A percentile compares a stretch with the other conserved stretches of the same genome.
Conservation (phyloP, 53 echinoderm and acorn worm species). For the Temnopleurus reevesii region DNA sequence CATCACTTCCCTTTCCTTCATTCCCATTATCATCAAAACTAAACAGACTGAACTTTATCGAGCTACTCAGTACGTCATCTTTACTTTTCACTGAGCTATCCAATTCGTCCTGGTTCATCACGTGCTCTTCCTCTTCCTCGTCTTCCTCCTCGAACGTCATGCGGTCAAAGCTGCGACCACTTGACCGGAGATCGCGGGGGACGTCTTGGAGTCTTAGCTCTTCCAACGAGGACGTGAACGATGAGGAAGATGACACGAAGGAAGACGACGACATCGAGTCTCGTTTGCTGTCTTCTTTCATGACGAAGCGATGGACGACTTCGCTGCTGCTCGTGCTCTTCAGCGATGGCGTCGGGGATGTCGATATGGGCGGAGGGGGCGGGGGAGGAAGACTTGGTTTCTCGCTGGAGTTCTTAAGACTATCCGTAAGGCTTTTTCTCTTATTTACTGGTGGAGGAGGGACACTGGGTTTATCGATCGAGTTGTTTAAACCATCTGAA, state of each 20-base stretch:
- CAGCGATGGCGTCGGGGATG: conserved; percentile 38
- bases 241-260: conserved; percentile 30
- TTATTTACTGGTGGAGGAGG: neutral
- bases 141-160: conserved; percentile 47
- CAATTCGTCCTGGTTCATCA: neutral
- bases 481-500: neutral
- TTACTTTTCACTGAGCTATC: neutral
- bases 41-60: neutral
- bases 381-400: conserved; percentile 49
- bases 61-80: neutral
- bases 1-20: neutral
- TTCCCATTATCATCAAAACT: conserved; percentile 53
- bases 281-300: conserved; percentile 44
- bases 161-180: conserved; percentile 14
- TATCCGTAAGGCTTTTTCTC: conserved; percentile 29
- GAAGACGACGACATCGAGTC: conserved; percentile 58
- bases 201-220: conserved; percentile 33
- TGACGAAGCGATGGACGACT: neutral
- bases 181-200: neutral
- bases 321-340: conserved; percentile 33
- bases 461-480: neutral
- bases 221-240: conserved; percentile 48
- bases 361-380: conserved; percentile 31
- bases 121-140: neutral
- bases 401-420: conserved; percentile 30